A percentile compares a stretch with the other conserved stretches of the same genome.
These are phyloP conservation scores for Melanotus villosus DNA, from an alignment of 2,888 invertebrate species.

Conservation along the genomic window DNA sequence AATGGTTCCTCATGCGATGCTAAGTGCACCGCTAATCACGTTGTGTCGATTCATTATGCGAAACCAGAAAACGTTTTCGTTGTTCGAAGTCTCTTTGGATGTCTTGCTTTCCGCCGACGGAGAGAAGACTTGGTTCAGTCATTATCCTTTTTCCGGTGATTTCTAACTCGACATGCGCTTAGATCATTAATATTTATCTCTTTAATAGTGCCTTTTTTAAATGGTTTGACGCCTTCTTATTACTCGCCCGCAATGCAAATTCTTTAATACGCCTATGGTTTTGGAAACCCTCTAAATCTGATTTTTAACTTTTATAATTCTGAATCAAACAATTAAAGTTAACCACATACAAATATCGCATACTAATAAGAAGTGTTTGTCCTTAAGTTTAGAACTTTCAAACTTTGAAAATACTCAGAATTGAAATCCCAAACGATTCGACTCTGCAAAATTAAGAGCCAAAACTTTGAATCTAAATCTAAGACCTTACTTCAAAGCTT, in stretches of 20 bases:
- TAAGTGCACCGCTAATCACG: constrained; percentile 57
- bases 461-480: too few relatives aligned
- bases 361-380: too few relatives aligned
- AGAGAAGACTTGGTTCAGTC: constrained; percentile 54
- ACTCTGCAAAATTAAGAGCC: too few relatives aligned
- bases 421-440: too few relatives aligned
- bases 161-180: constrained; percentile 46
- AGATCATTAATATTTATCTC: constrained; percentile 41
- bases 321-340: too few relatives aligned
- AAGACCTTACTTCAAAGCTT: too few relatives aligned
- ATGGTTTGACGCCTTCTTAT: background rate
- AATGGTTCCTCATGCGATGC: constrained; percentile 56
- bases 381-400: too few relatives aligned
- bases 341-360: too few relatives aligned
- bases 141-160: constrained; percentile 56
- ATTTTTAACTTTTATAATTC: too few relatives aligned
- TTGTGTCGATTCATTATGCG: constrained; percentile 60
- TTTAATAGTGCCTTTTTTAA: constrained; percentile 7
- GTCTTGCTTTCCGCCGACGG: constrained; percentile 49
- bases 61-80: constrained; percentile 64
- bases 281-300: too few relatives aligned
- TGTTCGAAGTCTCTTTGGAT: constrained; percentile 56
- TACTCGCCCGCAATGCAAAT: constrained; percentile 1
- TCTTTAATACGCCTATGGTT: background rate
- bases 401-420: too few relatives aligned